Evolutionary conservation across 2,888 invertebrate genomes (phyloP), one percentile per base, ranked within the genome.

Genomic region (Acanthosepion esculentum): DNA sequence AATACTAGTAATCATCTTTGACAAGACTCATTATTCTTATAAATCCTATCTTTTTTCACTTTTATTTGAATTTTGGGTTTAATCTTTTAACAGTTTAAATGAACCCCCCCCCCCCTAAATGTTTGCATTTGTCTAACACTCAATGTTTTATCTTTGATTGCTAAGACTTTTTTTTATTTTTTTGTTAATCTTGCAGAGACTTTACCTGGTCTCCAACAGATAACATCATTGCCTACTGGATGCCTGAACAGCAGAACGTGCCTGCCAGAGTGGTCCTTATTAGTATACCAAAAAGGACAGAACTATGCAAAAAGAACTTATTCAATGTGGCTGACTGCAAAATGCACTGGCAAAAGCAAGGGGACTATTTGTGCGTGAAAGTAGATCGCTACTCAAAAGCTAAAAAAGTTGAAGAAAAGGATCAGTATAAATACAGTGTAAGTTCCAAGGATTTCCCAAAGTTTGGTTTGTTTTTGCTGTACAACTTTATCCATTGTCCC

Each of bases 201-300:
- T 99, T 99, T 98, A 98, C 98, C 96, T 99, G 99, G 99, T 99
- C 99, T 0, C 99, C 99, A 0, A 98, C 99, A 0, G 99, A 99
- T 97, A 99, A 99, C 97, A 98, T 99, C 78, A 98, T 99, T 94
- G 99, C 99, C 0, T 99, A 99, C 97, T 99, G 99, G 99, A 99
- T 99, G 8, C 99, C 99, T 0, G 99, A 99, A 98, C 98, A 99
- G 97, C 96, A 97, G 64, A 99, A 99, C 97, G 99, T 99, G 0
- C 99, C 99, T 23, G 99, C 99, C 1, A 98, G 99, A 96, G 99
- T 99, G 1, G 99, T 99, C 0, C 98, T 99, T 0, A 98, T 99
- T 94, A 99, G 99, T 97, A 98, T 99, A 95, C 99, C 99, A 8
- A 99, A 96, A 91, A 95, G 97, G 15, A 96, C 95, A 59, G 97